These are phyloP conservation scores for Craniophora ligustri DNA, from an alignment of 2,888 invertebrate genomes.

Conservation along the genomic window DNA sequence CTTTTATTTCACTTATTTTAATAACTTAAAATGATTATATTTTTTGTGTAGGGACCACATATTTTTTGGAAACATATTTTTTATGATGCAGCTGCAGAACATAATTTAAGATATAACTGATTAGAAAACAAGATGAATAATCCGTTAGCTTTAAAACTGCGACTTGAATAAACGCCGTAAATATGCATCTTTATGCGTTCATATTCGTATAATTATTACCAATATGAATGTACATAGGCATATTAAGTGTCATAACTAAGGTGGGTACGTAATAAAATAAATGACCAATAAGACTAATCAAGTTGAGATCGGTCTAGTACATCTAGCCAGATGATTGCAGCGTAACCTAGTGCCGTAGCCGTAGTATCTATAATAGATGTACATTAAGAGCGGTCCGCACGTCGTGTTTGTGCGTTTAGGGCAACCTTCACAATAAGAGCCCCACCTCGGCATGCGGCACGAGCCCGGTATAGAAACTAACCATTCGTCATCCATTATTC, in stretches of 20 bases:
- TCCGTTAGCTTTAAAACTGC: neutral
- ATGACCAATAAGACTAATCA: constrained; percentile 15
- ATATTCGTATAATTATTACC: constrained; percentile 19
- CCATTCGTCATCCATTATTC: constrained; percentile 88
- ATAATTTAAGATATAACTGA: constrained; percentile 14
- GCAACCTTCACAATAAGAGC: constrained; percentile 71
- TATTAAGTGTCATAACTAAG: too few relatives aligned
- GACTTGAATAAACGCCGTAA: constrained; percentile 1
- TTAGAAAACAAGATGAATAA: constrained; percentile 12
- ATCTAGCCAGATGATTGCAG: constrained; percentile 32
- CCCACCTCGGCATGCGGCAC: constrained; percentile 77
- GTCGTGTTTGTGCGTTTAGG: constrained; percentile 64
- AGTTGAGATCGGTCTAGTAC: constrained; percentile 15
- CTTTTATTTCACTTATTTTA: constrained; percentile 60
- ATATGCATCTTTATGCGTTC: constrained; percentile 3
- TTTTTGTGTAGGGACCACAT: constrained; percentile 31
- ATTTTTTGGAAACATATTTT: constrained; percentile 37
- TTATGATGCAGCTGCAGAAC: constrained; percentile 36
- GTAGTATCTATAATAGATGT: constrained; percentile 45
- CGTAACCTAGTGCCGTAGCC: constrained; percentile 27
- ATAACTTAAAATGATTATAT: constrained; percentile 52
- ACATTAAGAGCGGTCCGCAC: constrained; percentile 47
- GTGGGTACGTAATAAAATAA: constrained; percentile 5
- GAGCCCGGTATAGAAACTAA: constrained; percentile 79
- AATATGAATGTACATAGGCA: too few relatives aligned